Percentiles rank a stretch among this genome's conserved stretches.
These are phyloP conservation scores for Muscicapa striata DNA, from an alignment of 2,797 vertebrate genomes.

Conservation along the genomic window DNA sequence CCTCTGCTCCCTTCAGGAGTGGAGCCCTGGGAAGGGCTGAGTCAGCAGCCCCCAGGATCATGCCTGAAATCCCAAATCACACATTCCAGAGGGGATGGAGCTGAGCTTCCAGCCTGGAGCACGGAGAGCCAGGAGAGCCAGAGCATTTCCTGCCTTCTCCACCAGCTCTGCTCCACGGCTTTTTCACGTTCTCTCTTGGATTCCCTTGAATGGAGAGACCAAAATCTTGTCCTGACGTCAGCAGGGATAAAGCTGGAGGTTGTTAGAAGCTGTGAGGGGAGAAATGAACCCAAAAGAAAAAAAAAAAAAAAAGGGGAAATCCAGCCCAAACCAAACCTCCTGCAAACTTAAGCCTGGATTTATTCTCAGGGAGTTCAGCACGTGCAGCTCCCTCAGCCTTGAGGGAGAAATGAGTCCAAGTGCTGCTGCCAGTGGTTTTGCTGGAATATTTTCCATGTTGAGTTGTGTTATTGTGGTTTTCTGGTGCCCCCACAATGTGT, in stretches of 20 bases:
- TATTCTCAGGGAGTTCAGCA: background rate
- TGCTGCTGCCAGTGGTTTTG: background rate
- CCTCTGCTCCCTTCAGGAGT: background rate
- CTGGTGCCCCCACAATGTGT: fast-evolving
- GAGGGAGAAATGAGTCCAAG: fast-evolving
- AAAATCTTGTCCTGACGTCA: background rate
- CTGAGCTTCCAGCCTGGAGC: background rate
- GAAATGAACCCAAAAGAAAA: background rate
- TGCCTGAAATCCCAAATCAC: background rate
- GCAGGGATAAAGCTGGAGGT: background rate
- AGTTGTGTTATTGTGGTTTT: background rate
- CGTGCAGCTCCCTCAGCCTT: background rate
- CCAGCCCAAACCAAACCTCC: background rate
- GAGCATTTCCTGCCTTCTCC: background rate
- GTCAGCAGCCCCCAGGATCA: background rate
- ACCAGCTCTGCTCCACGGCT: background rate
- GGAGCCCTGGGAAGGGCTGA: background rate
- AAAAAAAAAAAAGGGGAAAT: background rate
- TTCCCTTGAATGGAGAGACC: background rate
- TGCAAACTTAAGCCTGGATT: background rate
- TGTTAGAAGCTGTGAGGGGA: background rate
- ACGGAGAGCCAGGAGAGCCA: background rate
- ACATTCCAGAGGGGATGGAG: background rate
- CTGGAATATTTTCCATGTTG: background rate
- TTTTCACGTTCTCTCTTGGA: background rate